Evolutionary conservation across 1,140 invertebrate species (phyloP).

Genomic region (Scaptomyza montana): DNA sequence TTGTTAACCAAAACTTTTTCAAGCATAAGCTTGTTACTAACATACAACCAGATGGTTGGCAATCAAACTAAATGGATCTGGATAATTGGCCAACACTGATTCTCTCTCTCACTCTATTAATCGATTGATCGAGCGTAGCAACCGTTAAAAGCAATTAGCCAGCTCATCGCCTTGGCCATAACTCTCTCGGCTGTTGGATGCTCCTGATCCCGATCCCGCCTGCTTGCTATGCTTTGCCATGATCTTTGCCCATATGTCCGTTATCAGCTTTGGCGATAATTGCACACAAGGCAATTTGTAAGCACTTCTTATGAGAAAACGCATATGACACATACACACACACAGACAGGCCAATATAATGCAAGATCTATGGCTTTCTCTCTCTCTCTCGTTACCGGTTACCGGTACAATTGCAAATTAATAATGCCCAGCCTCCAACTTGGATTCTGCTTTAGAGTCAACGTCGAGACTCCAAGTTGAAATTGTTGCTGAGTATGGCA

Average conservation of each 20-base stretch:
- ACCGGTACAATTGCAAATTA: conserved; percentile 52
- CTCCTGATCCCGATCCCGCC: conserved; percentile 6
- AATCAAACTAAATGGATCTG: conserved; percentile 68
- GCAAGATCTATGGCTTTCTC: conserved; percentile 65
- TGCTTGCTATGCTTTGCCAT: background rate
- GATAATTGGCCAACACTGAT: conserved; percentile 58
- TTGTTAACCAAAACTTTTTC: conserved; percentile 35
- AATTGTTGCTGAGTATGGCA: conserved; percentile 13
- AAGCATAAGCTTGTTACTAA: background rate
- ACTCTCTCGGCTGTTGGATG: conserved; percentile 9
- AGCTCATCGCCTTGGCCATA: conserved; percentile 48
- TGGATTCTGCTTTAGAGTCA: too few species aligned
- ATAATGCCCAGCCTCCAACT: conserved; percentile 44
- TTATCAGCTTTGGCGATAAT: conserved; percentile 70
- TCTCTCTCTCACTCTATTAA: conserved; percentile 25
- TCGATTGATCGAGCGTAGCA: conserved; percentile 1
- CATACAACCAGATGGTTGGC: background rate
- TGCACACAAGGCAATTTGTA: conserved; percentile 68
- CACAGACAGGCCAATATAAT: conserved; percentile 58
- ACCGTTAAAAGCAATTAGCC: conserved; percentile 71
- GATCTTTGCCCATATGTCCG: conserved; percentile 30
- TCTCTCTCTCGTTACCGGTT: too few species aligned
- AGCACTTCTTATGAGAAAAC: conserved; percentile 36
- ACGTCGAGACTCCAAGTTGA: background rate
- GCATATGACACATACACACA: conserved; percentile 49